Conservation (phyloP, 2,888 invertebrate genomes). For the Allygus modestus region DNA sequence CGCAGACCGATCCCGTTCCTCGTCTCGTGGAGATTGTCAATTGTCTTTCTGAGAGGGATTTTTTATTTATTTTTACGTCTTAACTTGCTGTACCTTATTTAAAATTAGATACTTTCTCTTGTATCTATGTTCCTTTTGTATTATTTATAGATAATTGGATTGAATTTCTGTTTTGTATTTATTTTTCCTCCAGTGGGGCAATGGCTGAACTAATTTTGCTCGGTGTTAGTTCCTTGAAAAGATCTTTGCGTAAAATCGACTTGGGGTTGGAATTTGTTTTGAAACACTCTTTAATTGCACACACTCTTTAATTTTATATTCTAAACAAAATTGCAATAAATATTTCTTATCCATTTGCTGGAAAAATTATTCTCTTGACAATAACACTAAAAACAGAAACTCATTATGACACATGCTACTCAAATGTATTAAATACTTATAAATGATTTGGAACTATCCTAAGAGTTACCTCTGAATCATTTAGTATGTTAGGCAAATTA, state of each 20-base stretch:
- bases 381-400: too few relatives aligned
- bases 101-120: conserved; percentile 39
- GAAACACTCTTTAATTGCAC: background rate
- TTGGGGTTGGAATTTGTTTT: background rate
- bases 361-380: too few relatives aligned
- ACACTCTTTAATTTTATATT: background rate
- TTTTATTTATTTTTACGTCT: conserved; percentile 45
- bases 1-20: conserved; percentile 12
- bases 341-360: too few relatives aligned
- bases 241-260: too few relatives aligned
- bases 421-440: too few relatives aligned
- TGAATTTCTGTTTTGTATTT: conserved; percentile 52
- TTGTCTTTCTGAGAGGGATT: conserved; percentile 37
- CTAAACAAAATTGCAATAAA: too few relatives aligned
- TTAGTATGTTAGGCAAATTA: too few relatives aligned
- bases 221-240: conserved; percentile 29
- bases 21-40: background rate
- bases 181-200: conserved; percentile 28
- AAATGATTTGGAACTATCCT: too few relatives aligned
- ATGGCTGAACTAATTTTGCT: conserved; percentile 23
- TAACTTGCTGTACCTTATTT: conserved; percentile 57
- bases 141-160: conserved; percentile 54
- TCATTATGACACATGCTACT: too few relatives aligned
- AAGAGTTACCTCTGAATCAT: too few relatives aligned
- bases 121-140: conserved; percentile 56